Evolutionary conservation across 1,140 invertebrate genomes (phyloP).

Genomic region (Laupala kohalensis): DNA sequence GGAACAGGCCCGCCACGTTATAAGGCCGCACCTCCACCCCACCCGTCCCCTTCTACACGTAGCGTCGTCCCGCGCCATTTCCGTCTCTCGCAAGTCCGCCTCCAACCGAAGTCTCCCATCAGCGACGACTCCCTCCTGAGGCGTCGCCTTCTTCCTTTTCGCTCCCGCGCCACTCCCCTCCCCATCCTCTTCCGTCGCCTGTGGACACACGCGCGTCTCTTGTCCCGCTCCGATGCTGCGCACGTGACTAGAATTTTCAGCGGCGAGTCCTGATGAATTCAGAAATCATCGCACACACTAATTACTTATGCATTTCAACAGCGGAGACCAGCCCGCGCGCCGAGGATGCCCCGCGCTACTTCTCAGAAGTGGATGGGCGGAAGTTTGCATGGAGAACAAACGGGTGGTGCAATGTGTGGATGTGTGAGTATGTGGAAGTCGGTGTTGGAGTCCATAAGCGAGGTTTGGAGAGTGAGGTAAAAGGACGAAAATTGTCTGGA

Average conservation of each 20-base stretch:
- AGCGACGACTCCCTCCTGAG: background rate
- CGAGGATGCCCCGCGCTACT: background rate
- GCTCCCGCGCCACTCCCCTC: background rate
- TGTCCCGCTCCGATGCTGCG: background rate
- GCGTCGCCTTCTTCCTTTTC: background rate
- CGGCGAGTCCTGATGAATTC: background rate
- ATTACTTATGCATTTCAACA: background rate
- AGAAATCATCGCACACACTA: background rate
- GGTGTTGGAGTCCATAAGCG: no score
- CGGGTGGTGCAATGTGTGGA: background rate
- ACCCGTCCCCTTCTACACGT: background rate
- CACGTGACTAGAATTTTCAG: background rate
- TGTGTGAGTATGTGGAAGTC: background rate
- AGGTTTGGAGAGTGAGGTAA: background rate
- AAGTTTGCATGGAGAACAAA: background rate
- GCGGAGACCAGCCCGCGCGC: background rate
- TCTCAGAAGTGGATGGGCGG: background rate
- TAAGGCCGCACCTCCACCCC: background rate
- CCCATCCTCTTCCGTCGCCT: background rate
- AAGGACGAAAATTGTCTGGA: background rate
- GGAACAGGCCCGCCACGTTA: background rate
- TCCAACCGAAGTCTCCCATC: background rate
- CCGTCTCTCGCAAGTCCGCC: background rate
- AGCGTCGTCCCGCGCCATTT: background rate
- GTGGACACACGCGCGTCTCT: background rate